These are phyloP conservation scores for Clunio marinus DNA, from an alignment of 2,888 invertebrate species.

Conservation along the genomic window DNA sequence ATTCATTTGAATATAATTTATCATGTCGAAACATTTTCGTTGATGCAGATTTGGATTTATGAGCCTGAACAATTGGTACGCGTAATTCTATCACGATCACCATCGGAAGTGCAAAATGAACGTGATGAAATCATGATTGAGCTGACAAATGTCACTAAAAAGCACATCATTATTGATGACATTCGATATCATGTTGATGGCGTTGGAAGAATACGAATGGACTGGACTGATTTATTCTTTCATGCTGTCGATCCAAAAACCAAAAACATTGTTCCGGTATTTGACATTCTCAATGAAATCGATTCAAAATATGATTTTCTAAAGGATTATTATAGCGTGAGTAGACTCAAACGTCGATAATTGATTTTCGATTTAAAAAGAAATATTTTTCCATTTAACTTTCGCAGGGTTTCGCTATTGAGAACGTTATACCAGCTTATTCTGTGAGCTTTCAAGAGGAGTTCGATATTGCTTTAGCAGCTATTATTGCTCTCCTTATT, in stretches of 20 bases:
- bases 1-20: background rate
- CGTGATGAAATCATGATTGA: slow-evolving; percentile 67
- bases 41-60: slow-evolving; percentile 78
- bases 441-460: slow-evolving; percentile 64
- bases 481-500: slow-evolving; percentile 77
- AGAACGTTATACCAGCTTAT: slow-evolving; percentile 68
- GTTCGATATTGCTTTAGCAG: slow-evolving; percentile 81
- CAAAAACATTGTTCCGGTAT: slow-evolving; percentile 71
- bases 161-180: slow-evolving; percentile 74
- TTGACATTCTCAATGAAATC: slow-evolving; percentile 72
- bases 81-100: slow-evolving; percentile 77
- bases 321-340: slow-evolving; percentile 54
- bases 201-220: slow-evolving; percentile 52
- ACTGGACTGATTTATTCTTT: slow-evolving; percentile 78
- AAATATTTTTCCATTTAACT: background rate
- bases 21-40: slow-evolving; percentile 32
- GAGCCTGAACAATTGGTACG: slow-evolving; percentile 77
- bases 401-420: slow-evolving; percentile 62
- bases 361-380: background rate
- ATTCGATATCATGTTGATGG: slow-evolving; percentile 69
- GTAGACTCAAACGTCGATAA: slow-evolving; percentile 44
- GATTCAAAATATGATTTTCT: slow-evolving; percentile 82
- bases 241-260: slow-evolving; percentile 72
- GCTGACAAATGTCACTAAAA: slow-evolving; percentile 70
- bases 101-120: slow-evolving; percentile 68